phyloP scores from a whole-genome alignment of 2,113 vertebrate species.

The Malurus alboscapulatus region DNA sequence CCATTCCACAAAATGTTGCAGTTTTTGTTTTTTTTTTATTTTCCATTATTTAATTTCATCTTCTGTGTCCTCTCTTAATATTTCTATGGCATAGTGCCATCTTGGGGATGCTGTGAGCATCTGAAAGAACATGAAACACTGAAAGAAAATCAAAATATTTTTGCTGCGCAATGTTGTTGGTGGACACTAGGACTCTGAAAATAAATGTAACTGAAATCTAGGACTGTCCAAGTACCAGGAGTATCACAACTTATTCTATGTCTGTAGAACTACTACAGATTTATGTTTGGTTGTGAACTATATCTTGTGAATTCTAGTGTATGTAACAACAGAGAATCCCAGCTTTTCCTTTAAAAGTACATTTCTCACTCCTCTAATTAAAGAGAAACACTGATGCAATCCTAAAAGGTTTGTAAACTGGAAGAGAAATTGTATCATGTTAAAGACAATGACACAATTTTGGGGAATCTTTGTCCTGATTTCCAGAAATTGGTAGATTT shows the following conservation, averaged over 20 bases:
- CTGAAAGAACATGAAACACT: background rate
- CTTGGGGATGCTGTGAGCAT: conserved; percentile 42
- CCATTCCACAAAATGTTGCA: background rate
- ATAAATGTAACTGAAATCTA: background rate
- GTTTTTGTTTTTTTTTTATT: background rate
- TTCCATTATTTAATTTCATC: background rate
- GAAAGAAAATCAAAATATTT: background rate
- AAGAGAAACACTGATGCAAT: background rate
- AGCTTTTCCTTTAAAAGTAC: background rate
- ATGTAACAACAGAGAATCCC: background rate
- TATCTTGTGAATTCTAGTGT: background rate
- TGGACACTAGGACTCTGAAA: background rate
- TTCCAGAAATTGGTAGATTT: background rate
- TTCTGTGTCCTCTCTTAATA: background rate
- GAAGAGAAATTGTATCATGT: background rate
- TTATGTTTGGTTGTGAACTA: background rate
- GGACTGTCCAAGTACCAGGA: background rate
- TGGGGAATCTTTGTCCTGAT: background rate
- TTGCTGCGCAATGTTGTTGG: background rate
- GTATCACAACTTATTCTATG: background rate
- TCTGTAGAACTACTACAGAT: background rate
- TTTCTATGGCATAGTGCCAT: conserved; percentile 51
- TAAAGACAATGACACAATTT: background rate
- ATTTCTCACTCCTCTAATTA: background rate
- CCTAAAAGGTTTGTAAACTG: background rate